phyloP scores from a whole-genome alignment of 1,140 invertebrate species.

The Agrilus planipennis region DNA sequence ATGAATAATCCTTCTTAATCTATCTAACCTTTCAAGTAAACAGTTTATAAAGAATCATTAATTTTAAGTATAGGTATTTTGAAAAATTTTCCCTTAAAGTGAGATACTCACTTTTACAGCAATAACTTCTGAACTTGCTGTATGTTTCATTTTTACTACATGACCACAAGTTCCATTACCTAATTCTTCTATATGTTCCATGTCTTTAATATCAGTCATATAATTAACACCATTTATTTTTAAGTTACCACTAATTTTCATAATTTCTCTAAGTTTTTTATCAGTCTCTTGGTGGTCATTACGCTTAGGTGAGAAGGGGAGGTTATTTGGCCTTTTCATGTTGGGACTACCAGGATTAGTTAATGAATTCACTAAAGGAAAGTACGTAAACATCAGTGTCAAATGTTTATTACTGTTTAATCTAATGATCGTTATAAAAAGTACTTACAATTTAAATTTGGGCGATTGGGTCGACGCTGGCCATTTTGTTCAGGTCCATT shows the following conservation, averaged over 20 bases:
- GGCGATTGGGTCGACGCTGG: constrained; percentile 16
- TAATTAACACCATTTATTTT: constrained; percentile 70
- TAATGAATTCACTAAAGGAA: constrained; percentile 16
- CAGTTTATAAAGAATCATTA: too few relatives aligned
- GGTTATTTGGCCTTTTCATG: constrained; percentile 19
- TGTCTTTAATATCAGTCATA: constrained; percentile 73
- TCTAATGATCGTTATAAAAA: constrained; percentile 2
- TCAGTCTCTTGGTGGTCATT: constrained; percentile 35
- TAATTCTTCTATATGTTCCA: constrained; percentile 80
- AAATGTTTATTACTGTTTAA: not conserved
- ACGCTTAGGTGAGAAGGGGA: constrained; percentile 18
- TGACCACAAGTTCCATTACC: constrained; percentile 96
- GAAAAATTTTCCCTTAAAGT: not conserved
- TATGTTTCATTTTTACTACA: constrained; percentile 92
- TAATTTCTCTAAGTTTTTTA: constrained; percentile 38
- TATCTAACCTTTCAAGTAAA: too few relatives aligned
- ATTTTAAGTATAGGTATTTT: too few relatives aligned
- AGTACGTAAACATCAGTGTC: not conserved
- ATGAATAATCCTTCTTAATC: too few relatives aligned
- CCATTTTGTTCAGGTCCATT: constrained; percentile 15
- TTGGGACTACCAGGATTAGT: constrained; percentile 18
- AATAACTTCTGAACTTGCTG: constrained; percentile 70
- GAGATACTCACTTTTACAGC: constrained; percentile 74
- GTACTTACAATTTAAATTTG: constrained; percentile 20
- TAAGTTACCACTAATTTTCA: constrained; percentile 66